Conservation (phyloP, 2,113 vertebrate species). For the Eulemur rufifrons region DNA sequence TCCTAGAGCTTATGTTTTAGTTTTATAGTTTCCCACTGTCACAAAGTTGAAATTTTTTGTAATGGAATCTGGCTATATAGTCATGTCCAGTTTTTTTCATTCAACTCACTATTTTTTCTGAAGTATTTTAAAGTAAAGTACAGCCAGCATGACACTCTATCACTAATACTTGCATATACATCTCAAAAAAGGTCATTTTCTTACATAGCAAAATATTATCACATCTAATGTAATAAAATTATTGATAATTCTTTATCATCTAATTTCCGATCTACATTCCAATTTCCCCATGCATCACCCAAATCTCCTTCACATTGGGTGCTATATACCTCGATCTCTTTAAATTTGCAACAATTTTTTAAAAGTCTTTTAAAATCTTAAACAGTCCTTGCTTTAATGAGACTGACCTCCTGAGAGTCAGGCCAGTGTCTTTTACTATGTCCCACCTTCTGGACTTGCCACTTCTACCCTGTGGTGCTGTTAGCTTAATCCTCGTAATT, state of each 20-base stretch:
- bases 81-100: neutral
- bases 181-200: conserved; percentile 1
- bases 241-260: neutral
- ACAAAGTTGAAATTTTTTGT: conserved; percentile 16
- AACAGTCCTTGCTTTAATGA: neutral
- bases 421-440: neutral
- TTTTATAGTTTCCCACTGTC: conserved; percentile 1
- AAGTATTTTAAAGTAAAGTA: conserved; percentile 22
- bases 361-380: neutral
- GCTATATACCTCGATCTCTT: neutral
- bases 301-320: neutral
- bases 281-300: neutral
- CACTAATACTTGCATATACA: neutral
- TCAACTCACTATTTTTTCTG: neutral
- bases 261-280: conserved; percentile 30
- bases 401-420: neutral
- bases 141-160: neutral
- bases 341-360: neutral
- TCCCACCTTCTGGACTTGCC: neutral
- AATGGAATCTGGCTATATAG: neutral
- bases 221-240: neutral
- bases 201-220: neutral
- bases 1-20: neutral
- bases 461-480: neutral
- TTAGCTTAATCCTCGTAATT: conserved; percentile 14